phyloP scores from a whole-genome alignment of 64 coral and sea anemone genomes.

The Acropora yongei region DNA sequence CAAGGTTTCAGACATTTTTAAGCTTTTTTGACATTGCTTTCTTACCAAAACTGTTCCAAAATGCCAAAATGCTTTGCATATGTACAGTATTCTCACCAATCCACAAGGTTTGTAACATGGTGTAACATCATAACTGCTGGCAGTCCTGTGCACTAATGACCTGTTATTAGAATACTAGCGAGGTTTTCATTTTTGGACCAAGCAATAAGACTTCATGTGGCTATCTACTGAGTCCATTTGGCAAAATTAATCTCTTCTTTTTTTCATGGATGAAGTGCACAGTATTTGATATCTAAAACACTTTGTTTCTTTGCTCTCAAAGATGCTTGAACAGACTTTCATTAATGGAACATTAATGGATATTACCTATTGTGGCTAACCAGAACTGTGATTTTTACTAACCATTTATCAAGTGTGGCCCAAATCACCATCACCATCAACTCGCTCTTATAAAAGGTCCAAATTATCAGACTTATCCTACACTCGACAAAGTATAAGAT shows the following conservation, averaged over 20 bases:
- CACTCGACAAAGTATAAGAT: not conserved
- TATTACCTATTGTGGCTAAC: not conserved
- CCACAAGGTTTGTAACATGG: no score
- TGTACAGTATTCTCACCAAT: no score
- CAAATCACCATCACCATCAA: no score
- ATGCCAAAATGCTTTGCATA: no score
- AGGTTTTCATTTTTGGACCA: not conserved
- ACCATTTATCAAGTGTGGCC: not conserved
- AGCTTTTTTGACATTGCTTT: no score
- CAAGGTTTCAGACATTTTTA: not conserved
- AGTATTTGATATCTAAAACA: not conserved
- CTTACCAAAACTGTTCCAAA: no score
- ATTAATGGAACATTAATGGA: not conserved
- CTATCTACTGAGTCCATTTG: not conserved
- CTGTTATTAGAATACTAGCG: not conserved
- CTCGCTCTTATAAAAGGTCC: not conserved
- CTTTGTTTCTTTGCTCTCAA: not conserved
- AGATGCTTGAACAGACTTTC: not conserved
- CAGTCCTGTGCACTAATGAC: not conserved
- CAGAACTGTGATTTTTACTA: not conserved
- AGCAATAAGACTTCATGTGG: not conserved
- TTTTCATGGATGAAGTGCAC: not conserved
- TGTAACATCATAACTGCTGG: no score
- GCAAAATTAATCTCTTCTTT: not conserved
- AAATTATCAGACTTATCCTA: not conserved